Conservation (phyloP, 2,888 invertebrate species). For the Xiphydria camelus region DNA sequence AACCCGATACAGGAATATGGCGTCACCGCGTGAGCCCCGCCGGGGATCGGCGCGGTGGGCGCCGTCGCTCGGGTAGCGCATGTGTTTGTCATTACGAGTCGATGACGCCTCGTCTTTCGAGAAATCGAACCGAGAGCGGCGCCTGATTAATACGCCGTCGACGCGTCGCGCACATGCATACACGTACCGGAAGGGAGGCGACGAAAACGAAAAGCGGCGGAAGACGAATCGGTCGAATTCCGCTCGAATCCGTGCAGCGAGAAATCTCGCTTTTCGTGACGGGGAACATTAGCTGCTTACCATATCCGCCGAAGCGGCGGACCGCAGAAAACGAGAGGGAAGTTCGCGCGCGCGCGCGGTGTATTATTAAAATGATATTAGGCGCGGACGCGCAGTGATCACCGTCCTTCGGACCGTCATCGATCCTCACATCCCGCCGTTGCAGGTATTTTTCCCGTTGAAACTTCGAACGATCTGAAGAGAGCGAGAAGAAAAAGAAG, state of each 20-base stretch:
- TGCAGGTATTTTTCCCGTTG: too few species aligned
- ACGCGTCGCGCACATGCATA: conserved; percentile 1
- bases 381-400: too few species aligned
- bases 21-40: neutral
- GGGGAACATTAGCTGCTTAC: conserved; percentile 30
- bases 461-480: too few species aligned
- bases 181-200: neutral
- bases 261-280: conserved; percentile 33
- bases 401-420: too few species aligned
- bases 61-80: conserved; percentile 33
- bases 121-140: too few species aligned
- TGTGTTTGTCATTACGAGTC: conserved; percentile 53
- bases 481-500: too few species aligned
- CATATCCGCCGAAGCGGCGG: too few species aligned
- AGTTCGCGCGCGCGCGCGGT: too few species aligned
- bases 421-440: too few species aligned
- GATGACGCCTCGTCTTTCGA: conserved; percentile 30
- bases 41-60: conserved; percentile 16
- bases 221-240: too few species aligned
- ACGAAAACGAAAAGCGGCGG: neutral
- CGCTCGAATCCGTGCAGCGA: too few species aligned
- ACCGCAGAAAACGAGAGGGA: conserved; percentile 31
- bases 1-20: neutral
- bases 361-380: conserved; percentile 31
- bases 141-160: too few species aligned